Base-by-base conservation (phyloP, 2,113 vertebrate genomes). In the Syngnathus scovelli region DNA sequence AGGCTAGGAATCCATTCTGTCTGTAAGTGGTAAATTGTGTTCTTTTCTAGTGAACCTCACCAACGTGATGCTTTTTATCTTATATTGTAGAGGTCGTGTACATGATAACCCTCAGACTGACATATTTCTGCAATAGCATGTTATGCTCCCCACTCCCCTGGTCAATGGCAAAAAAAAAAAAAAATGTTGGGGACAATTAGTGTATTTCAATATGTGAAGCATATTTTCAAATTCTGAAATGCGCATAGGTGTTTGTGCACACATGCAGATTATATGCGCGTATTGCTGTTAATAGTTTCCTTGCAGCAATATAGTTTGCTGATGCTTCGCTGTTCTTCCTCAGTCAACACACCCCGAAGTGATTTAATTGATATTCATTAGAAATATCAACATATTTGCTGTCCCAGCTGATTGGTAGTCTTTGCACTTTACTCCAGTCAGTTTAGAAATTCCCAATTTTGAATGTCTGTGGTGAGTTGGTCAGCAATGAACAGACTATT, bases 321-420 rank as follows among this genome's bases (percentile, higher is more conserved):
- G 66, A 69, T 64, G 66, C 23, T n/a, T 66, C 56, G 11, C 80
- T 10, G 55, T 72, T 67, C 62, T 37, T 37, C 21, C 63, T 78
- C 54, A 38, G 64, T 85, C 81, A 85, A 80, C 77, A 83, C 77
- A 78, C 67, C 72, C 66, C 70, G 39, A 61, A 79, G 64, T 60
- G 58, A 81, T 86, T 85, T 61, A 84, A 71, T 87, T 83, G 76
- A 81, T 81, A 75, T 81, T 76, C 83, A 89, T 87, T 88, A 83
- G 68, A 84, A 74, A 83, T 76, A 66, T 71, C 56, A 70, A 72
- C 78, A 59, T 39, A 10, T 66, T 66, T 71, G 71, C 74, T 69
- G 54, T 67, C 56, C 54, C 51, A 52, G 8, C 44, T 59, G 56
- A 67, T 74, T 60, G 23, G 52, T 0, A 10, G 49, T 71, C 13